Percentiles rank a stretch among this genome's conserved stretches.
Evolutionary conservation across 2,113 vertebrate species (phyloP).

Genomic region (Budorcas taxicolor): DNA sequence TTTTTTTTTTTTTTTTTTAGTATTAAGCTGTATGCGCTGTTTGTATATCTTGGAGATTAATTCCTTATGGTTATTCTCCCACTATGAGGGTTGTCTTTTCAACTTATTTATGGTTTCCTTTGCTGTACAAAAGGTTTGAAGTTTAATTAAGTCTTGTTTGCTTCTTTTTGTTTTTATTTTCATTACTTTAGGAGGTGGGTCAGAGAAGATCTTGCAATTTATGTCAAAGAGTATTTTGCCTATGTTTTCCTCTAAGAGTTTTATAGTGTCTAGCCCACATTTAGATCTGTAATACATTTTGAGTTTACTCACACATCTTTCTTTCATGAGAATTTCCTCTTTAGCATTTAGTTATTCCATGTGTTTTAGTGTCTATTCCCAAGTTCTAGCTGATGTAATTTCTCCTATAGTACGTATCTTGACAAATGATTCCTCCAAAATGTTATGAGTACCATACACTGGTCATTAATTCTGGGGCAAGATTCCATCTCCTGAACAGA

Average conservation of each 20-base stretch:
- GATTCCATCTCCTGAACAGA: neutral
- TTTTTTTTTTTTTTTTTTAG: neutral
- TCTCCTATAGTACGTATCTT: neutral
- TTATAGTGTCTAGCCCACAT: neutral
- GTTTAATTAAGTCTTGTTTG: neutral
- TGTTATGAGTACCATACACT: neutral
- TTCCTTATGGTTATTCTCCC: neutral
- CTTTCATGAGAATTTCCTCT: neutral
- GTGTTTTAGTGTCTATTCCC: neutral
- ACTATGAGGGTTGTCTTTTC: neutral
- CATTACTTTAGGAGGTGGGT: neutral
- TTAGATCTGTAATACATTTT: neutral
- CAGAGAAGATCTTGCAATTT: neutral
- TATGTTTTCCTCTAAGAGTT: neutral
- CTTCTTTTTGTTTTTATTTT: neutral
- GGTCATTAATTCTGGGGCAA: neutral
- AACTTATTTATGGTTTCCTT: neutral
- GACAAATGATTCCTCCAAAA: neutral
- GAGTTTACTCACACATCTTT: neutral
- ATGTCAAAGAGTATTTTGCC: neutral
- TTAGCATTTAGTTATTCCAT: neutral
- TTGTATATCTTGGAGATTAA: neutral
- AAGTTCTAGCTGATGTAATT: neutral
- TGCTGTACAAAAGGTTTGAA: neutral
- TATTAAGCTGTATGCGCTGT: fast-evolving